Evolutionary conservation across 2,888 invertebrate species (phyloP), one percentile per base, ranked within the genome.

Genomic region (Catonia carolina): DNA sequence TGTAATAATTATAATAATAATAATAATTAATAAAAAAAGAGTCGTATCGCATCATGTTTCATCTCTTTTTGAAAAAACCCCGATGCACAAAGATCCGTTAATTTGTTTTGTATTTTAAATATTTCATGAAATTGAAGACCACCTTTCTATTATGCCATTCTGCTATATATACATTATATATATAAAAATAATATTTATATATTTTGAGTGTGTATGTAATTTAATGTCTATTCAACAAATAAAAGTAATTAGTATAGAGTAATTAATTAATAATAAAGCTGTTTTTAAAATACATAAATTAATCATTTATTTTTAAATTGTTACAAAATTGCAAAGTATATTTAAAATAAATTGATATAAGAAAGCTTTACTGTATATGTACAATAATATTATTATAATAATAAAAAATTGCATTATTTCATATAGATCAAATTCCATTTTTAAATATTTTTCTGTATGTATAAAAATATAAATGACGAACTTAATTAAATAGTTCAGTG

Each of bases 301-400:
- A 12, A 20, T 42, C 3, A 15, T 42, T 12, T 42, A 8, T 42
- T 12, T 15, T 42, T 15, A 22, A 42, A 14, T 17, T 42, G 17
- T 47, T 47, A 20, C n/a, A 54, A 58, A 54, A 54, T 54, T 58
- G 58, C 58, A 58, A 58, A 58, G 53, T 54, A 54, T 58, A 58
- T 55, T 47, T 52, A 41, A 39, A 52, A 23, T 50, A 57, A 53
- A n/a, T n/a, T n/a, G n/a, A n/a, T n/a, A n/a, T n/a, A n/a, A n/a
- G n/a, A 58, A 54, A 58, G 58, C 58, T 58, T 58, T 58, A 58
- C 41, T 58, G 58, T 54, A 58, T n/a, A n/a, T 58, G 53, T 58
- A 58, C 50, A 50, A 54, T 4, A 27, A 27, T 27, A 27, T 27
- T 27, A 27, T 27, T 27, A 27, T 4, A 27, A 27, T 27, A 27